Evolutionary conservation across 1,140 invertebrate species (phyloP).

Genomic region (Maniola jurtina): DNA sequence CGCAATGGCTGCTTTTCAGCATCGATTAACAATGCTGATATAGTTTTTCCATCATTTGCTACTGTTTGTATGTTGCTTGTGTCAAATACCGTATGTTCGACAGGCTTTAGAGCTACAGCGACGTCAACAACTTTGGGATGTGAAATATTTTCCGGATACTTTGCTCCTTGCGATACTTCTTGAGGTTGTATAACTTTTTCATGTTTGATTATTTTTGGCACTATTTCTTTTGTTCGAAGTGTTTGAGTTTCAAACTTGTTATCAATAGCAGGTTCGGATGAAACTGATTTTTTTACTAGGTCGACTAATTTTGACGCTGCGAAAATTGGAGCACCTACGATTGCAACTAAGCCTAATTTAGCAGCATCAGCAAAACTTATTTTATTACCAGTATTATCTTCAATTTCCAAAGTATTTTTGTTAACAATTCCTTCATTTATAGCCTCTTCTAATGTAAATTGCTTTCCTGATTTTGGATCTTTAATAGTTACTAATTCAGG

Average conservation of each 20-base stretch:
- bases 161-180: not conserved
- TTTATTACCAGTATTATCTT: slow-evolving; percentile 81
- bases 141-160: not conserved
- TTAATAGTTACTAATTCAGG: slow-evolving; percentile 84
- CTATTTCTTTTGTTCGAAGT: not conserved
- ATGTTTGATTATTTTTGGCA: not conserved
- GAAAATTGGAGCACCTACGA: slow-evolving; percentile 85
- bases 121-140: not conserved
- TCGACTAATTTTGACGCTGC: slow-evolving; percentile 81
- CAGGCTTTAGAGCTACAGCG: not conserved
- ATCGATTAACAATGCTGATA: slow-evolving; percentile 62
- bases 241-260: slow-evolving; percentile 33
- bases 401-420: slow-evolving; percentile 84
- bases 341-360: slow-evolving; percentile 85
- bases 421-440: slow-evolving; percentile 87
- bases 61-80: not conserved
- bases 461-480: slow-evolving; percentile 85
- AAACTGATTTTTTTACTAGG: slow-evolving; percentile 67
- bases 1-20: slow-evolving; percentile 66
- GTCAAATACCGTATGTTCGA: not conserved
- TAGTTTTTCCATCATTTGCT: slow-evolving; percentile 45
- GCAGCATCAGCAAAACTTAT: slow-evolving; percentile 86
- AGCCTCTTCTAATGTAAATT: slow-evolving; percentile 88
- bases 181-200: not conserved
- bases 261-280: slow-evolving; percentile 71